These are phyloP conservation scores for Stegastes partitus DNA, from an alignment of 2,113 vertebrate species.

Conservation along the genomic window DNA sequence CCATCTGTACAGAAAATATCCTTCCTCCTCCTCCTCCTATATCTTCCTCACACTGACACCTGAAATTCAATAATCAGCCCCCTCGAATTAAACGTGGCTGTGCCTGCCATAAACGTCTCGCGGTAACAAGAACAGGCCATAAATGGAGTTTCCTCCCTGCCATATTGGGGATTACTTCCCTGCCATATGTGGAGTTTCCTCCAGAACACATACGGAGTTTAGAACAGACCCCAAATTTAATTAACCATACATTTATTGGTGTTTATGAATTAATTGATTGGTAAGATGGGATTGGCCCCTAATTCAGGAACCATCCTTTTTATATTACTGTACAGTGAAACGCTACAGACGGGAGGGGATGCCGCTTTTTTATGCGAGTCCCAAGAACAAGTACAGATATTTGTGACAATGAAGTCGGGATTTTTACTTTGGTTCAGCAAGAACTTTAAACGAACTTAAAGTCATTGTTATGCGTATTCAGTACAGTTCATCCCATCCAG, in stretches of 20 bases:
- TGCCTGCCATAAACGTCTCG: neutral
- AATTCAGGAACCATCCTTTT: too few relatives aligned
- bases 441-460: too few relatives aligned
- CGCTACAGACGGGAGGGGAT: too few relatives aligned
- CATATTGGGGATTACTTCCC: conserved; percentile 67
- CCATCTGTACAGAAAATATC: conserved; percentile 81
- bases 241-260: neutral
- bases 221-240: neutral
- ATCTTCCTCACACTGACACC: conserved; percentile 21
- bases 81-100: neutral
- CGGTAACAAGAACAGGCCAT: conserved; percentile 60
- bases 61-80: conserved; percentile 12
- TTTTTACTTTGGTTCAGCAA: too few relatives aligned
- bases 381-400: too few relatives aligned
- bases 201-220: conserved; percentile 28
- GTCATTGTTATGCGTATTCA: too few relatives aligned
- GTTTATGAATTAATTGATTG: too few relatives aligned
- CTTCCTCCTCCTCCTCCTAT: conserved; percentile 41
- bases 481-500: too few relatives aligned
- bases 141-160: conserved; percentile 74
- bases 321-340: too few relatives aligned
- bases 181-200: conserved; percentile 73
- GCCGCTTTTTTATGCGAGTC: too few relatives aligned
- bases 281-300: too few relatives aligned
- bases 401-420: too few relatives aligned